Evolutionary conservation across 2,113 vertebrate species (phyloP).

Genomic region (human): GRCh38 chr2:201838001-201838500

Average conservation of each 20-base stretch:
- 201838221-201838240: constrained; percentile 3
- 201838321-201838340: neutral
- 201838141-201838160: neutral
- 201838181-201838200: neutral
- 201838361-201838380: neutral
- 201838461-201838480: too few species aligned
- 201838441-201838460: too few species aligned
- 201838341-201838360: neutral
- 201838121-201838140: constrained; percentile 37
- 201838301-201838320: neutral
- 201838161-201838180: neutral
- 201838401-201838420: neutral
- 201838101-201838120: constrained; percentile 48
- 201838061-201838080: constrained; percentile 36
- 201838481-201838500: too few species aligned
- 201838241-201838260: neutral
- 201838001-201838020: constrained; percentile 27
- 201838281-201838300: neutral
- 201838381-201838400: neutral
- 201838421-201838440: too few species aligned
- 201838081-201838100: neutral
- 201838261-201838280: neutral
- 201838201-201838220: neutral
- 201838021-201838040: neutral
- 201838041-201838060: neutral